Base-by-base conservation (phyloP, 2,797 vertebrate species). In the Muraenolepis orangiensis region DNA sequence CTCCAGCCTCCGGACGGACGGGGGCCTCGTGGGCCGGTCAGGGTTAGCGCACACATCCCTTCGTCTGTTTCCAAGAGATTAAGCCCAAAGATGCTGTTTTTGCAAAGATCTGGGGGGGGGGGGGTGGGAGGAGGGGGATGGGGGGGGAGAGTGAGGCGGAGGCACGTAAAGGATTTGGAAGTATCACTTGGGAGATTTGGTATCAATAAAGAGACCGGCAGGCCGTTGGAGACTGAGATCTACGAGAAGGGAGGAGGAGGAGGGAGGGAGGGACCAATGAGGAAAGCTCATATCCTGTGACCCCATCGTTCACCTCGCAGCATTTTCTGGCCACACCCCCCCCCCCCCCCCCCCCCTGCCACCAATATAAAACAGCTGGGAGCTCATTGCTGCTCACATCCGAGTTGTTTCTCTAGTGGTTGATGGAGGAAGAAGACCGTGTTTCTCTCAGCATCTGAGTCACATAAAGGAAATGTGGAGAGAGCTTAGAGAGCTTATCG, bases 31-130 rank as follows among this genome's bases (percentile, higher is more conserved):
- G 57, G 26, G 20, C 23, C n/a, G 57, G 74, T 28, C 74, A 78
- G 72, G 80, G 66, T 76, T 61, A 79, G 74, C 32, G 66, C 57
- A 72, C 74, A 70, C 71, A 76, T 82, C 81, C 83, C 90, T 88
- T 90, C 75, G 83, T 91, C 85, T 87, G 72, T 20, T 3, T 88
- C 90, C 90, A 91, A 89, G 84, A 89, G 81, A 91, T 93, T 91
- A 88, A 29, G 64, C 64, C 4, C 64, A 66, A 66, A 30, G 64
- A 20, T 31, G 57, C n/a, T 26, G 23, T 64, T 26, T n/a, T n/a
- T n/a, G n/a, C n/a, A n/a, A n/a, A n/a, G n/a, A n/a, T n/a, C n/a
- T n/a, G n/a, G n/a, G n/a, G n/a, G n/a, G n/a, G 29, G 66, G 29
- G 11, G 12, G 28, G 4, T 2, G 28, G 66, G 23, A 14, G 64